Conservation (phyloP, 2,888 invertebrate genomes). For the Malthinus seriepunctatus region DNA sequence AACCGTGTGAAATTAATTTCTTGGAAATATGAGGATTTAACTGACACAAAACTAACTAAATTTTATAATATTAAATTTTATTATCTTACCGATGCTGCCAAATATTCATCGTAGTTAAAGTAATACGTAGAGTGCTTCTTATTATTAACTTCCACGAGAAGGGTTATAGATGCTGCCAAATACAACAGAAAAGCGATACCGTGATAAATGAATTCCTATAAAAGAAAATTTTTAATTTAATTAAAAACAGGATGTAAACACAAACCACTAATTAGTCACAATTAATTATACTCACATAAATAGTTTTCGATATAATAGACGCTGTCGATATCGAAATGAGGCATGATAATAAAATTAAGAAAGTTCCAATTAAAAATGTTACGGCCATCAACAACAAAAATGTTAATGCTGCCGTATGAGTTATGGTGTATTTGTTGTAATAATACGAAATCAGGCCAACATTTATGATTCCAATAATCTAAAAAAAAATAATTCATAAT, state of each 20-base stretch:
- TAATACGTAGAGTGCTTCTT: conserved; percentile 49
- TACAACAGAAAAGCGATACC: conserved; percentile 73
- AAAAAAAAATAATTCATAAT: conserved; percentile 45
- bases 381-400: conserved; percentile 77
- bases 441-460: conserved; percentile 73
- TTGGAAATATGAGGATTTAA: neutral
- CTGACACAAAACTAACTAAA: neutral
- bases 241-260: neutral
- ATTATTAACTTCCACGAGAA: conserved; percentile 69
- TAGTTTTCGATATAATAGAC: conserved; percentile 81
- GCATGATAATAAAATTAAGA: conserved; percentile 73
- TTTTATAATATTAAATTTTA: conserved; percentile 5
- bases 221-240: conserved; percentile 31
- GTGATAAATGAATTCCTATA: conserved; percentile 84
- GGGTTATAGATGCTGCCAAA: conserved; percentile 69
- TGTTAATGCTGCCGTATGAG: conserved; percentile 56
- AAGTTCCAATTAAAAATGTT: conserved; percentile 79
- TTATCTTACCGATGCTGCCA: conserved; percentile 73
- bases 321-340: conserved; percentile 79
- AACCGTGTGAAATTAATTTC: no score
- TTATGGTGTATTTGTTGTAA: conserved; percentile 46
- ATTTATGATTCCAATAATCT: conserved; percentile 77
- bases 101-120: conserved; percentile 64
- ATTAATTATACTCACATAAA: conserved; percentile 66
- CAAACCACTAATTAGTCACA: conserved; percentile 6